phyloP scores from a whole-genome alignment of 2,797 vertebrate species.

The Malurus leucopterus region DNA sequence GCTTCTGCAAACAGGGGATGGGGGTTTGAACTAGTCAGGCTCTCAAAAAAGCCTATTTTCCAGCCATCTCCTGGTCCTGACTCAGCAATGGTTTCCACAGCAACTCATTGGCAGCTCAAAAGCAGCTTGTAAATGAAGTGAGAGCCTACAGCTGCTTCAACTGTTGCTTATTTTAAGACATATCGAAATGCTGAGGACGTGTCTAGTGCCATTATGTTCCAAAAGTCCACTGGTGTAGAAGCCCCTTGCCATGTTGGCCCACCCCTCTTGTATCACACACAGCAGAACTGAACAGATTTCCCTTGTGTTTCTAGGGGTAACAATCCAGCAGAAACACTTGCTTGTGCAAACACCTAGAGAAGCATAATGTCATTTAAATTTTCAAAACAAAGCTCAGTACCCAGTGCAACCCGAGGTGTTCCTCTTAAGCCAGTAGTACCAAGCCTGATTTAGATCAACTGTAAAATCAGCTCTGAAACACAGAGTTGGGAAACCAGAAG shows the following conservation, averaged over 20 bases:
- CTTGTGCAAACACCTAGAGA: not conserved
- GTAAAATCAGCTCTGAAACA: not conserved
- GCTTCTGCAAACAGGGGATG: not conserved
- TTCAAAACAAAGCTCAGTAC: not conserved
- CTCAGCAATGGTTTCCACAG: conserved; percentile 10
- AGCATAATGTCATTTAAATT: not conserved
- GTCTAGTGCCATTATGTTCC: not conserved
- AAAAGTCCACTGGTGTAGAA: not conserved
- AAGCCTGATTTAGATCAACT: not conserved
- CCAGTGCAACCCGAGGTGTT: not conserved
- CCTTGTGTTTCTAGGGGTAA: not conserved
- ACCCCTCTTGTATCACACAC: not conserved
- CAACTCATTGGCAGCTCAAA: not conserved
- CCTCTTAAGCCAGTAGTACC: not conserved
- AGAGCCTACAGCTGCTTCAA: not conserved
- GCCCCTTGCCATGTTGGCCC: not conserved
- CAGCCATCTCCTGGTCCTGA: not conserved
- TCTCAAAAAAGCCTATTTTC: not conserved
- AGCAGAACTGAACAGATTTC: not conserved
- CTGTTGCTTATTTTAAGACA: not conserved
- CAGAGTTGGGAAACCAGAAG: not conserved
- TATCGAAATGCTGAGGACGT: not conserved
- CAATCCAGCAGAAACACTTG: not conserved
- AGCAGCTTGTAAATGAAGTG: not conserved
- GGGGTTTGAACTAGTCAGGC: not conserved